Evolutionary conservation across 2,888 invertebrate genomes (phyloP).

Genomic region (Euclidia mi): DNA sequence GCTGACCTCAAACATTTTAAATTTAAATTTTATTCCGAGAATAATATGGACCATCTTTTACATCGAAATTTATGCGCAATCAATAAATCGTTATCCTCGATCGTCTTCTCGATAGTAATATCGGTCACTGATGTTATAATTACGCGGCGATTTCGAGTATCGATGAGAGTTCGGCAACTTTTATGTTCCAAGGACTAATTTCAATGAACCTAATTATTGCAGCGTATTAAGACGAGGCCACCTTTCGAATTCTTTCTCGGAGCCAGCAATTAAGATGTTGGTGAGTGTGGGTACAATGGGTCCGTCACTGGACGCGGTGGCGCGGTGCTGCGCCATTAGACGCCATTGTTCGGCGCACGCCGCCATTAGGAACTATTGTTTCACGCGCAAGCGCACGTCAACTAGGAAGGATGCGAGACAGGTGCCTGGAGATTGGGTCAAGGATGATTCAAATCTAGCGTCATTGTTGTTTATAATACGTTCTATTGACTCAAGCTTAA

Average conservation of each 20-base stretch:
- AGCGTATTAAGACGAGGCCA: slow-evolving; percentile 43
- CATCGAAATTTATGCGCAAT: slow-evolving; percentile 31
- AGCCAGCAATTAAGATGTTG: slow-evolving; percentile 47
- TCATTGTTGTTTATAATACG: slow-evolving; percentile 40
- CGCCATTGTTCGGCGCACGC: slow-evolving; percentile 64
- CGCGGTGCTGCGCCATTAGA: slow-evolving; percentile 62
- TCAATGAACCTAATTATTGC: slow-evolving; percentile 41
- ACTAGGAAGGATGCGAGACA: slow-evolving; percentile 63
- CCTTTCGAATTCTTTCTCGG: slow-evolving; percentile 49
- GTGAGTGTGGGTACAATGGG: slow-evolving; percentile 45
- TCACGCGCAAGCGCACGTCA: slow-evolving; percentile 55
- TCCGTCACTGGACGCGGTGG: slow-evolving; percentile 53
- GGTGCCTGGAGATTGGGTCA: slow-evolving; percentile 69
- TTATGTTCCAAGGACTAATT: slow-evolving; percentile 44
- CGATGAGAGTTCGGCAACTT: slow-evolving; percentile 5
- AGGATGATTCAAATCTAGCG: slow-evolving; percentile 59
- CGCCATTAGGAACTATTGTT: slow-evolving; percentile 72
- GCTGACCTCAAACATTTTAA: slow-evolving; percentile 28
- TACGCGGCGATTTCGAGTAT: slow-evolving; percentile 1
- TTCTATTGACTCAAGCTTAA: slow-evolving; percentile 22
- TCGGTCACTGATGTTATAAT: slow-evolving; percentile 7
- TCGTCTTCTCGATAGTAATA: not conserved
- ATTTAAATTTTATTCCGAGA: slow-evolving; percentile 40
- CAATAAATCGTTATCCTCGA: slow-evolving; percentile 8
- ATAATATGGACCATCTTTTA: slow-evolving; percentile 33